Percentiles rank a stretch among this genome's conserved stretches.
These are phyloP conservation scores for Halcyon senegalensis DNA, from an alignment of 2,113 vertebrate genomes.

Conservation along the genomic window DNA sequence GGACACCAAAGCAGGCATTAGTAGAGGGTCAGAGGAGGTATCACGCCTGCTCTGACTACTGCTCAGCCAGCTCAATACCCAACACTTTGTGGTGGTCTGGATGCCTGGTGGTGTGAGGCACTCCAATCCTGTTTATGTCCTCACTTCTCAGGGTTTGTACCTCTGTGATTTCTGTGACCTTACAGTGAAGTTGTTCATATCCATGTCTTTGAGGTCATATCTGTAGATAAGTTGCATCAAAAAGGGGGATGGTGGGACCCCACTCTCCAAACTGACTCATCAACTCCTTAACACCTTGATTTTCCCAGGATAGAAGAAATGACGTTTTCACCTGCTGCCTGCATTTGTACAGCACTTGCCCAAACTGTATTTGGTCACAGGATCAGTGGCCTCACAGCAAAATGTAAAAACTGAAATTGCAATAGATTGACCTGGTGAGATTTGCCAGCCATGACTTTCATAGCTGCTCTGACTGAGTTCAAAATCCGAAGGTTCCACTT, in stretches of 20 bases:
- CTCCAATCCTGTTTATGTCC: not conserved
- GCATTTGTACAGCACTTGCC: not conserved
- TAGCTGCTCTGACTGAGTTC: not conserved
- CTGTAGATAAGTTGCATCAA: not conserved
- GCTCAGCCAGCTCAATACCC: not conserved
- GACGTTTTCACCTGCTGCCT: not conserved
- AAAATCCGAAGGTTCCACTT: conserved; percentile 1
- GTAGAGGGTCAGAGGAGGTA: not conserved
- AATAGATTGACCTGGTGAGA: not conserved
- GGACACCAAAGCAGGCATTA: not conserved
- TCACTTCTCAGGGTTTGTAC: not conserved
- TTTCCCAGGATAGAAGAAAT: not conserved
- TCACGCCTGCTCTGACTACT: not conserved
- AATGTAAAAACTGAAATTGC: not conserved
- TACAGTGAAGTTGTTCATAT: not conserved
- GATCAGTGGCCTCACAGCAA: not conserved
- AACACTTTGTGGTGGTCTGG: not conserved
- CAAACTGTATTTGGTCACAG: not conserved
- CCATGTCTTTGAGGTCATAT: not conserved
- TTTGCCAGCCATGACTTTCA: not conserved
- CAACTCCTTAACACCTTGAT: not conserved
- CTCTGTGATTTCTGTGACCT: not conserved
- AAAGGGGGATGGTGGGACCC: not conserved
- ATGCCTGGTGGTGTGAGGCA: not conserved
- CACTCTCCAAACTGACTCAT: not conserved